Conservation (phyloP, 1,140 invertebrate species). For the Dysdera silvatica region DNA sequence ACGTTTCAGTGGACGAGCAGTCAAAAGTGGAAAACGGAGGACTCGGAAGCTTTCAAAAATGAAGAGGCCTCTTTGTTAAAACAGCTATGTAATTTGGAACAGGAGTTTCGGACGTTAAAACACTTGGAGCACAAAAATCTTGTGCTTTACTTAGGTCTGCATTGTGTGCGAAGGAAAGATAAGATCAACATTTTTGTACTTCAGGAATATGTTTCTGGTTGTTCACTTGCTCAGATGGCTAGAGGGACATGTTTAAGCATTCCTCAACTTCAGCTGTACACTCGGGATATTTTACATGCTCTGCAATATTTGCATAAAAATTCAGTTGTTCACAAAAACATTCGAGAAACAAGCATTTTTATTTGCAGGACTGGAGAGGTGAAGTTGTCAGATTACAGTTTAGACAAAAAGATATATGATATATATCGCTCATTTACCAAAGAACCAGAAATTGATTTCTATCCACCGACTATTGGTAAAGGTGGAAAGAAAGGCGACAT, state of each 20-base stretch:
- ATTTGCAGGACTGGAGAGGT: slow-evolving; percentile 49
- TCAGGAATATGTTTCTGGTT: slow-evolving; percentile 57
- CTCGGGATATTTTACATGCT: slow-evolving; percentile 56
- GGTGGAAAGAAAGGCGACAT: slow-evolving; percentile 65
- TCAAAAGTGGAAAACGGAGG: slow-evolving; percentile 41
- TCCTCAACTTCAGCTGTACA: slow-evolving; percentile 55
- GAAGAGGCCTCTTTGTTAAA: slow-evolving; percentile 38
- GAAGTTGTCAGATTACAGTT: slow-evolving; percentile 58
- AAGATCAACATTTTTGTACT: slow-evolving; percentile 43
- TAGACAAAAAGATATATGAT: slow-evolving; percentile 57
- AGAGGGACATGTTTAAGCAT: slow-evolving; percentile 52
- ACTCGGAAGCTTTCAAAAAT: slow-evolving; percentile 48
- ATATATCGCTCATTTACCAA: slow-evolving; percentile 38
- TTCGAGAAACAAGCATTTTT: slow-evolving; percentile 58
- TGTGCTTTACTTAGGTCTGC: slow-evolving; percentile 62
- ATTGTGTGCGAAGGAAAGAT: slow-evolving; percentile 52
- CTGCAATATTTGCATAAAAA: slow-evolving; percentile 65
- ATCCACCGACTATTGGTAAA: slow-evolving; percentile 51
- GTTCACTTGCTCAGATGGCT: slow-evolving; percentile 47
- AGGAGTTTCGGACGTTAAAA: slow-evolving; percentile 14
- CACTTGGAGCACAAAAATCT: slow-evolving; percentile 59
- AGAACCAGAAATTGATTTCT: slow-evolving; percentile 39
- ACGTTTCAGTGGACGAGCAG: slow-evolving; percentile 48
- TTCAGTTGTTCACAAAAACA: slow-evolving; percentile 66
- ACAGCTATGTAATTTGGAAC: slow-evolving; percentile 4